Evolutionary conservation across 1,140 invertebrate species (phyloP).

Genomic region (Euwallacea fornicatus): DNA sequence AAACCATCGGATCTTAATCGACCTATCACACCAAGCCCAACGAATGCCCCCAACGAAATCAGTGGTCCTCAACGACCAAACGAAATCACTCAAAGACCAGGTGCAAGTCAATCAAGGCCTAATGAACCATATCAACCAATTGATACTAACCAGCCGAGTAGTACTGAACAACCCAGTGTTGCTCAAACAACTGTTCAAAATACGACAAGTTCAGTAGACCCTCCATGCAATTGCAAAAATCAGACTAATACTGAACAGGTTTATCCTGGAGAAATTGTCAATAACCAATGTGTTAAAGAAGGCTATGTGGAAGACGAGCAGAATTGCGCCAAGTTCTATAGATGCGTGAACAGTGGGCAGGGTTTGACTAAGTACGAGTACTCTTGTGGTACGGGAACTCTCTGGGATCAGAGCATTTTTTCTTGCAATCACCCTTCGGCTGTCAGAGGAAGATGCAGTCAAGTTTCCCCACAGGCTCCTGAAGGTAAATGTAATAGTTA

Average conservation of each 20-base stretch:
- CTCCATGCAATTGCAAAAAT: conserved; percentile 9
- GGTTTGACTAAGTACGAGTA: conserved; percentile 66
- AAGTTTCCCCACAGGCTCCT: background rate
- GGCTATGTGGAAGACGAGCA: conserved; percentile 69
- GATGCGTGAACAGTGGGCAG: conserved; percentile 64
- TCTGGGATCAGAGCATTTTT: conserved; percentile 68
- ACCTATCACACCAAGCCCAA: background rate
- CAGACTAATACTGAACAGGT: background rate
- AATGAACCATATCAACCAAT: background rate
- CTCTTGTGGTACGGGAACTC: conserved; percentile 68
- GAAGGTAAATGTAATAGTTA: background rate
- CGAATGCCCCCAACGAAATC: background rate
- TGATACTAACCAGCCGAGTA: background rate
- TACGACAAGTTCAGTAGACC: conserved; percentile 6
- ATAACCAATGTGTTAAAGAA: conserved; percentile 56
- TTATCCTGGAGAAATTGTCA: conserved; percentile 15
- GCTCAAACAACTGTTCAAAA: background rate
- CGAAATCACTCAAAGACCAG: background rate
- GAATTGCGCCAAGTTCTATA: conserved; percentile 77
- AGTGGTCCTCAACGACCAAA: background rate
- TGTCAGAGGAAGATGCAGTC: conserved; percentile 19
- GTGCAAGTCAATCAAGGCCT: background rate
- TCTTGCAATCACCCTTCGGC: conserved; percentile 60
- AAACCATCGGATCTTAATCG: background rate
- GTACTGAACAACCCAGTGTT: background rate